These are phyloP conservation scores for Eilema caniola DNA, from an alignment of 2,888 invertebrate genomes.

Conservation along the genomic window DNA sequence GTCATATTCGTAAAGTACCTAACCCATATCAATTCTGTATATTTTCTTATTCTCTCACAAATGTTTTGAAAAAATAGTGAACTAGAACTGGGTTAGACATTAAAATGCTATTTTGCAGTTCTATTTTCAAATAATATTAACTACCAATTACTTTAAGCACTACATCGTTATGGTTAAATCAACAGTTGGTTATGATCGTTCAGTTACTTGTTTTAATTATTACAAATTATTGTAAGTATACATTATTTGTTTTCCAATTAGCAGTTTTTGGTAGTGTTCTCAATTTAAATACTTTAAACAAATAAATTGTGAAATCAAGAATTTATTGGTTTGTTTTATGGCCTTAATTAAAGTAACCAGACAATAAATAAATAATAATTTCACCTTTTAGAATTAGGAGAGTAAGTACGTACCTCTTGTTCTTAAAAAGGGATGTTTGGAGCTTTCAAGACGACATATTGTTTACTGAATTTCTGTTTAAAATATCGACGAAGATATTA, in stretches of 20 bases:
- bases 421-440: too few relatives aligned
- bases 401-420: too few relatives aligned
- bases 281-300: neutral
- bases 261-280: neutral
- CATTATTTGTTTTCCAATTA: neutral
- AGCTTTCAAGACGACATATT: too few relatives aligned
- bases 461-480: too few relatives aligned
- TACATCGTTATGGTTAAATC: conserved; percentile 33
- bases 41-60: conserved; percentile 19
- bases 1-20: neutral
- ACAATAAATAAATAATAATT: too few relatives aligned
- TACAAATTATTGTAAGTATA: neutral
- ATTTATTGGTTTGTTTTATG: too few relatives aligned
- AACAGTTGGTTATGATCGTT: conserved; percentile 18
- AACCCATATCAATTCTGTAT: conserved; percentile 15
- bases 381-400: too few relatives aligned
- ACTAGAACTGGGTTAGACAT: conserved; percentile 55
- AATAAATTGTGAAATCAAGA: too few relatives aligned
- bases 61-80: conserved; percentile 21
- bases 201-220: conserved; percentile 21
- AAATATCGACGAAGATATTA: too few relatives aligned
- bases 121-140: conserved; percentile 47
- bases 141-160: conserved; percentile 35
- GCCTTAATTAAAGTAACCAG: too few relatives aligned
- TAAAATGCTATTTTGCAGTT: conserved; percentile 67